Evolutionary conservation across 1,140 invertebrate species (phyloP), one percentile per base, ranked within the genome.

Genomic region (Contarinia nasturtii): DNA sequence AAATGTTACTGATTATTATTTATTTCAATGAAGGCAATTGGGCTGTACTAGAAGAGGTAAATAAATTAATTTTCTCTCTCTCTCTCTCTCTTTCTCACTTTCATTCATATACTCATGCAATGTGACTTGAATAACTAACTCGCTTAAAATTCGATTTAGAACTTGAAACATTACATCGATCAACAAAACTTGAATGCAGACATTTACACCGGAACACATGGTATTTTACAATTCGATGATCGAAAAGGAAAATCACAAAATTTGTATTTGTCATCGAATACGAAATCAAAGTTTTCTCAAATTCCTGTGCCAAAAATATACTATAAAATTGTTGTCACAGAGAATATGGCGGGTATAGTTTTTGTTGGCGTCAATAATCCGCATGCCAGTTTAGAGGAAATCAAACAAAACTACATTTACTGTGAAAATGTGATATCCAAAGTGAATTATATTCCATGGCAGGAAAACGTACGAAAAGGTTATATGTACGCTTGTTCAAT

Each of bases 401-500:
- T 68, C 18, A 55, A 56, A 18, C 48, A 57, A 1, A 65, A 68
- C 44, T 60, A 71, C 50, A 54, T 67, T 8, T 55, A 76, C 42
- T 76, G 75, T 51, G 52, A 52, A 8, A 67, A 74, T 62, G 59
- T 76, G 33, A 64, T 66, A 38, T 52, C 59, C 17, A 53, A 55
- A 49, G 63, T 74, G 7, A 57, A 50, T 12, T 76, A 73, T 64
- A 53, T 76, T n/a, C 61, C 53, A 37, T 74, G 71, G 72, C 55
- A 54, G 5, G 55, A 65, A 12, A 64, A 73, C 52, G 67, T 75
- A 33, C 63, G 58, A 27, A 53, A 66, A 2, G 80, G 79, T 0
- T 74, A 74, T 55, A 74, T 71, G 7, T 80, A 80, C 55, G 77
- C 74, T 45, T 82, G 79, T 55, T 65, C 66, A 10, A 64, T 80